Conservation (phyloP, 1,140 invertebrate genomes). For the Drosophila kanapiae region DNA sequence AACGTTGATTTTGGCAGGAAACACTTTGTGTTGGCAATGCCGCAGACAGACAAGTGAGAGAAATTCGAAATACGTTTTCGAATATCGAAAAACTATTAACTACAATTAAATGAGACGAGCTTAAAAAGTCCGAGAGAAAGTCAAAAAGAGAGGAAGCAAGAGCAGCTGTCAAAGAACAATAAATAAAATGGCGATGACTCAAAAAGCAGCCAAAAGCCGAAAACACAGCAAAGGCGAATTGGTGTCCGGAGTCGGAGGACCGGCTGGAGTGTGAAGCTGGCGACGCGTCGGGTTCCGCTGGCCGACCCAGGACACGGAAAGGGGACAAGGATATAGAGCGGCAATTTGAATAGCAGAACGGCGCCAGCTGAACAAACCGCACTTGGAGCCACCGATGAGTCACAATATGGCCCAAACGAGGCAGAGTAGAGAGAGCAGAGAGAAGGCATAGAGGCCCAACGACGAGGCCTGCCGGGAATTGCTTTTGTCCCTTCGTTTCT, state of each 20-base stretch:
- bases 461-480: constrained; percentile 21
- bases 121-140: constrained; percentile 24
- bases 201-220: constrained; percentile 52
- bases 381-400: constrained; percentile 51
- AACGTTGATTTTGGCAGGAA: neutral
- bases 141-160: neutral
- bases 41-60: constrained; percentile 8
- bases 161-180: constrained; percentile 50
- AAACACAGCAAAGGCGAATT: constrained; percentile 25
- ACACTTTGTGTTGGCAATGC: constrained; percentile 29
- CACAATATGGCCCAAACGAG: constrained; percentile 29
- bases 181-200: constrained; percentile 71
- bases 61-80: constrained; percentile 44
- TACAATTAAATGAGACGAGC: constrained; percentile 61
- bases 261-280: constrained; percentile 64
- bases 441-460: constrained; percentile 6
- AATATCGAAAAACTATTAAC: constrained; percentile 72
- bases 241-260: constrained; percentile 3
- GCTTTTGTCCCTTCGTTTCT: neutral
- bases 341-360: constrained; percentile 75
- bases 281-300: constrained; percentile 51
- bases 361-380: constrained; percentile 70
- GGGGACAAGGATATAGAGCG: constrained; percentile 71
- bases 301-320: constrained; percentile 13
- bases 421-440: constrained; percentile 14